phyloP scores from a whole-genome alignment of 1,140 invertebrate genomes.

The Aphelenchoides fujianensis region DNA sequence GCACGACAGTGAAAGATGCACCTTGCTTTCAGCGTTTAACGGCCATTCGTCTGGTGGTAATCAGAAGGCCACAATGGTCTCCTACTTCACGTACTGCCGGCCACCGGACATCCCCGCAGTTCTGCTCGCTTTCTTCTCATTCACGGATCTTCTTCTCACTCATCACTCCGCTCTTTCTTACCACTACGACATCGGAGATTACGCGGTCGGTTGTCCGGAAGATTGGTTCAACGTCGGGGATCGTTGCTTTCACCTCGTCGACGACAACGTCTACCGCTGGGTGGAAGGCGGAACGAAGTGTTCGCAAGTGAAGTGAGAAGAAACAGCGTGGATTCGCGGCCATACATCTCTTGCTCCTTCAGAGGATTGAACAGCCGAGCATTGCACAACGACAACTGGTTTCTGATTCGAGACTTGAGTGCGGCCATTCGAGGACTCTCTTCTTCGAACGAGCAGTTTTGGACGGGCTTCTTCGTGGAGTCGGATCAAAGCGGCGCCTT shows the following conservation, averaged over 20 bases:
- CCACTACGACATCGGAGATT: neutral
- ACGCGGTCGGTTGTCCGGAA: neutral
- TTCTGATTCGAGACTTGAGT: neutral
- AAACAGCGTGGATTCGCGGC: neutral
- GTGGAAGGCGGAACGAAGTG: neutral
- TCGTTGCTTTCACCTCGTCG: neutral
- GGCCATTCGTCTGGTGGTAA: too few relatives aligned
- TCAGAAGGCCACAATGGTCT: neutral
- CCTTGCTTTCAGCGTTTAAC: slow-evolving; percentile 1
- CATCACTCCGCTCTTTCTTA: neutral
- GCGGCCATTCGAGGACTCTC: neutral
- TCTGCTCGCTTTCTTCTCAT: neutral
- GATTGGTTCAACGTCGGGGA: neutral
- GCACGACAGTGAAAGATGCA: too few relatives aligned
- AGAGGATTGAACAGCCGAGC: neutral
- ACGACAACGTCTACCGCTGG: slow-evolving; percentile 12
- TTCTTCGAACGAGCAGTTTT: neutral
- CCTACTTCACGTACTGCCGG: neutral
- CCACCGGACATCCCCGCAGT: neutral
- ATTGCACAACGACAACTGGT: neutral
- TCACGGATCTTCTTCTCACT: neutral
- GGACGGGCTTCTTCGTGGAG: neutral
- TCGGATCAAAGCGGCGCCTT: neutral
- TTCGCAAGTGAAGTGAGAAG: neutral
- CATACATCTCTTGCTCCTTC: neutral